Percentiles rank a stretch among this genome's conserved stretches.
Evolutionary conservation across 1,140 invertebrate species (phyloP).

Genomic region (Leptinotarsa undecemlineata): DNA sequence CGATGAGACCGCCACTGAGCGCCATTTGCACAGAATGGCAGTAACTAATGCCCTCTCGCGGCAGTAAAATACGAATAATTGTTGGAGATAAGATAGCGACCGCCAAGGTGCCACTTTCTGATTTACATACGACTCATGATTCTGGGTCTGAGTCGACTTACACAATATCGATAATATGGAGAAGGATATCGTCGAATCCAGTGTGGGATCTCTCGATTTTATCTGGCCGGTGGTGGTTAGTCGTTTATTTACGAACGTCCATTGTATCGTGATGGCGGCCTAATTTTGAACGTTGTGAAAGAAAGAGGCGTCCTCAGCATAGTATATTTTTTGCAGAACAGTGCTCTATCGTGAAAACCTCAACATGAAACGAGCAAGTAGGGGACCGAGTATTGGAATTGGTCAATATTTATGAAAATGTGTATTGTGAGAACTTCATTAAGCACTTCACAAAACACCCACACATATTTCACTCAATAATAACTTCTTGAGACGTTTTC

Average conservation of each 20-base stretch:
- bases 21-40: slow-evolving; percentile 50
- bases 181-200: slow-evolving; percentile 1
- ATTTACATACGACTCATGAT: slow-evolving; percentile 42
- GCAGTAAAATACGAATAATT: slow-evolving; percentile 50
- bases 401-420: too few species aligned
- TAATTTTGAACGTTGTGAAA: slow-evolving; percentile 9
- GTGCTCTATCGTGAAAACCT: not conserved
- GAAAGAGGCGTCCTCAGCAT: too few species aligned
- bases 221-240: slow-evolving; percentile 20
- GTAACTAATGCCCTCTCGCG: slow-evolving; percentile 43
- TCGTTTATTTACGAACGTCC: slow-evolving; percentile 28
- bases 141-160: slow-evolving; percentile 27
- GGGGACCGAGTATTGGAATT: too few species aligned
- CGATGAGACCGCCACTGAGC: slow-evolving; percentile 42
- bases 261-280: slow-evolving; percentile 19
- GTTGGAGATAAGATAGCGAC: slow-evolving; percentile 49
- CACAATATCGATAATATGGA: slow-evolving; percentile 10
- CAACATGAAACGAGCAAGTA: too few species aligned
- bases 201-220: slow-evolving; percentile 17
- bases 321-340: not conserved
- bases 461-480: too few species aligned
- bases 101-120: slow-evolving; percentile 43
- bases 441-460: too few species aligned
- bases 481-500: too few species aligned
- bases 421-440: too few species aligned